Base-by-base conservation (phyloP, 1,140 invertebrate genomes). In the Cydia strobilella region DNA sequence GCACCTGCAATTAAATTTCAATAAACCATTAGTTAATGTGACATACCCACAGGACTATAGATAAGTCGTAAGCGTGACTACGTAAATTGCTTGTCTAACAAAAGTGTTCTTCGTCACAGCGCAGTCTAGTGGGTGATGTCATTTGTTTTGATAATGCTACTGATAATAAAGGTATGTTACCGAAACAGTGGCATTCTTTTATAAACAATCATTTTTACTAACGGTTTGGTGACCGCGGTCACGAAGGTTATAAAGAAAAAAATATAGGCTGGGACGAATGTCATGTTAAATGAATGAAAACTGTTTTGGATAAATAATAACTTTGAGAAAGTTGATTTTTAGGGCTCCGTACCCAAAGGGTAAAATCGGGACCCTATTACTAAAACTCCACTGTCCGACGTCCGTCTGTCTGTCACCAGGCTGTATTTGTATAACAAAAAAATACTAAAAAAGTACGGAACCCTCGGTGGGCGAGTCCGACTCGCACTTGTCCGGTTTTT, bases 121-220 rank as follows among this genome's bases (percentile, higher is more conserved):
- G 63, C 7, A 39, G 65, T 69, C 65, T 69, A 69, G 42, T 69
- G 54, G 54, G 54, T 59, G 65, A 69, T 69, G 65, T 69, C 65
- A 69, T 69, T 35, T 39, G 65, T 69, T 69, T 69, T 39, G 65
- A 69, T 69, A 69, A 69, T 18, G 65, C 7, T 4, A 35, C 65
- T 59, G 65, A 69, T 69, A 69, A 69, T 35, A 69, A 42, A 69
- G 65, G 35, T 12, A 69, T 69, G 65, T 69, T 69, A 69, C 65
- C 65, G 35, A 69, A 69, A 69, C 65, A 42, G 65, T 35, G 65
- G 65, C 31, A 69, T 42, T 69, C 15, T 69, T 69, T 69, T 65
- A 42, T 69, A 69, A 69, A 69, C 65, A 69, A 69, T 31, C 65
- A 69, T 69, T 9, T 31, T 35, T 69, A 69, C 65, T 23, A 42